Percentiles rank a stretch among this genome's conserved stretches.
These are phyloP conservation scores for Pseudochromis fuscus DNA, from an alignment of 2,797 vertebrate genomes.

Conservation along the genomic window DNA sequence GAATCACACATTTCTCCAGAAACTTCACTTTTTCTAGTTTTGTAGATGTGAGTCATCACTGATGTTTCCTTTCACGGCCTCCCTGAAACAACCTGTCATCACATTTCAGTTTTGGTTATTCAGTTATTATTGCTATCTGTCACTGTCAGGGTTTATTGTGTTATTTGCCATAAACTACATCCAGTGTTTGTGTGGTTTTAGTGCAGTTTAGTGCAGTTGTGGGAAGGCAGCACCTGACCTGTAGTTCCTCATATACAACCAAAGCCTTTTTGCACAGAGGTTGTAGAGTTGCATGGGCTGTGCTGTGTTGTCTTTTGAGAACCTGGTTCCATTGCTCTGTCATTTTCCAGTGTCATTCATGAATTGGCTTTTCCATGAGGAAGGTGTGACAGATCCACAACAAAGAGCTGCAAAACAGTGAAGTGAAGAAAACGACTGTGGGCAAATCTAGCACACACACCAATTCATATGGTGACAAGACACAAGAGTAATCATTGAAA, in stretches of 20 bases:
- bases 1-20: no score
- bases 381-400: slow-evolving; percentile 26
- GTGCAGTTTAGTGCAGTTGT: no score
- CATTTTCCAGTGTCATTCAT: slow-evolving; percentile 21
- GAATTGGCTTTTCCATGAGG: slow-evolving; percentile 46
- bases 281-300: no score
- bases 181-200: no score
- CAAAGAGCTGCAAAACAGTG: slow-evolving; percentile 25
- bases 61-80: background rate
- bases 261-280: no score
- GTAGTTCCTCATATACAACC: no score
- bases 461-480: no score
- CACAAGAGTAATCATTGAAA: no score
- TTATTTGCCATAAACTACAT: background rate
- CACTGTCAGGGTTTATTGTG: background rate
- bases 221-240: no score
- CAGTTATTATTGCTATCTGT: background rate
- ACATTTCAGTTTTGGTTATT: background rate
- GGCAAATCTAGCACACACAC: no score
- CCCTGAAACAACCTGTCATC: background rate
- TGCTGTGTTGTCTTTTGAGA: slow-evolving; percentile 1
- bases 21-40: no score
- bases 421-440: background rate
- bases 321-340: background rate
- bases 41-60: background rate